Evolutionary conservation across 2,888 invertebrate genomes (phyloP), one percentile per base, ranked within the genome.

Genomic region (Pardosa pseudoannulata): DNA sequence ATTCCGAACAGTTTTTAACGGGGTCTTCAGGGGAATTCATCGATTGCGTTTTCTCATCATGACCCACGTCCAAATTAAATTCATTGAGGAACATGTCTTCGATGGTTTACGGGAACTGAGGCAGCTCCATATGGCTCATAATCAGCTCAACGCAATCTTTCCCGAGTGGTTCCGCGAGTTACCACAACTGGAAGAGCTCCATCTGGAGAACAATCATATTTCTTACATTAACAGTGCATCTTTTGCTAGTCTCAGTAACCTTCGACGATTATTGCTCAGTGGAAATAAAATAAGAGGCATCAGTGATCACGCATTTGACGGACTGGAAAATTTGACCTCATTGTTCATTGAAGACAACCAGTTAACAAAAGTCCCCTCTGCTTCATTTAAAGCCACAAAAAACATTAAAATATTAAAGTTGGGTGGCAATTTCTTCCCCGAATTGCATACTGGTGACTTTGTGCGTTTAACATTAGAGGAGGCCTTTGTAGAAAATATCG

Each of bases 141-240:
- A 92, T 87, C 89, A 90, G 65, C 89, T 92, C 27, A 89, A 89
- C 13, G 89, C 90, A 16, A 87, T 92, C n/a, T 90, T 91, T 64
- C 89, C 90, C 28, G 91, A 91, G 36, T 92, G 92, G 92, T 92
- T 92, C 88, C 86, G 90, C n/a, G 90, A 91, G 29, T 90, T 92
- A 76, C 88, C 89, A 2, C 90, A 89, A 13, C 89, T 92, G 50
- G 88, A 88, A 11, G 89, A 89, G 70, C 90, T 92, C 0, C 90
- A 90, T 64, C 86, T 92, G 1, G 90, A 91, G 23, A 88, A 90
- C 79, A 92, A 92, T 89, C 87, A 89, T 32, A 89, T 92, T 28
- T 90, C 90, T 27, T 89, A 89, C 64, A 89, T 92, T 3, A 89
- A 89, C 70, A 89, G 89, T 7, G 89, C 89, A 5, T 89, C 90